phyloP scores from a whole-genome alignment of 1,140 invertebrate species.

The Drosophila sulfurigaster region DNA sequence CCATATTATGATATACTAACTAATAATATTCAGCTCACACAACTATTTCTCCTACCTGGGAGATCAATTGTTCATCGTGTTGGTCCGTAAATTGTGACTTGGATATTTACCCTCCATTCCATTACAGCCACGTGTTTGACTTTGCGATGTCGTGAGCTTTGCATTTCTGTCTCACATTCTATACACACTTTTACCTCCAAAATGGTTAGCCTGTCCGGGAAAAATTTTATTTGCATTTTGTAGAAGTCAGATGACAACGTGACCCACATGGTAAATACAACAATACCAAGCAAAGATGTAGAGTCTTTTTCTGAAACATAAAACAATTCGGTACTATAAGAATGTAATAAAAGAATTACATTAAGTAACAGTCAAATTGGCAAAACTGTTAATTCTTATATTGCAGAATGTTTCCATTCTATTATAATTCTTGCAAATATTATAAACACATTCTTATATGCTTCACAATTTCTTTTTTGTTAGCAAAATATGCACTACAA shows the following conservation, averaged over 20 bases:
- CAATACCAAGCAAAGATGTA: background rate
- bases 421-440: no score
- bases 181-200: constrained; percentile 1
- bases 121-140: background rate
- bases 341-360: background rate
- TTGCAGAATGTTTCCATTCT: background rate
- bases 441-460: no score
- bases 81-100: constrained; percentile 1
- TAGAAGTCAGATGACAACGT: constrained; percentile 72
- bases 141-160: background rate
- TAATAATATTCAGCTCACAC: constrained; percentile 6
- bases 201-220: constrained; percentile 10
- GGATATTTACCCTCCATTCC: background rate
- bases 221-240: constrained; percentile 69
- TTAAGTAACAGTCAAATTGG: background rate
- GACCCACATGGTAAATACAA: constrained; percentile 59
- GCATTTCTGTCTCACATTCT: background rate
- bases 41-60: constrained; percentile 12
- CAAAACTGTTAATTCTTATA: background rate
- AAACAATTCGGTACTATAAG: constrained; percentile 37
- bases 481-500: no score
- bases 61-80: constrained; percentile 9
- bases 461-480: no score
- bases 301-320: constrained; percentile 52
- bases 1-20: background rate